Evolutionary conservation across 2,113 vertebrate genomes (phyloP).

Genomic region (Tupaia chinensis): DNA sequence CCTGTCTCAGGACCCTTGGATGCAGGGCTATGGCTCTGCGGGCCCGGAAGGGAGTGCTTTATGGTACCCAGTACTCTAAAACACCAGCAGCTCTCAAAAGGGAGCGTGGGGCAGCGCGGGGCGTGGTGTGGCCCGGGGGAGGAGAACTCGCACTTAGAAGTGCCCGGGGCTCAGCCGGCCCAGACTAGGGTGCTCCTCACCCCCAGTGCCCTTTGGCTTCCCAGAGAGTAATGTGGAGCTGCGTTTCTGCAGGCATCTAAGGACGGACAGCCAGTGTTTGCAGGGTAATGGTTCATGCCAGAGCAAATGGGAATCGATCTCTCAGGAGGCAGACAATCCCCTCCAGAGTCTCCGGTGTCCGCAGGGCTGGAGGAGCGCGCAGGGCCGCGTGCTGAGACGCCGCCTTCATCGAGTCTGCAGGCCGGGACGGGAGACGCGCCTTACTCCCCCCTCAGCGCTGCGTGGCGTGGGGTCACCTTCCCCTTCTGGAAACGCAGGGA

Average conservation of each 20-base stretch:
- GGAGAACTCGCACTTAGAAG: not conserved
- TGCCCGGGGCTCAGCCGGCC: not conserved
- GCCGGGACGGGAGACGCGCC: too few relatives aligned
- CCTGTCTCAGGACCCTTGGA: not conserved
- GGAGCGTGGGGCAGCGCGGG: too few relatives aligned
- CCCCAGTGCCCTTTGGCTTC: not conserved
- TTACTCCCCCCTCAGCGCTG: rapidly evolving
- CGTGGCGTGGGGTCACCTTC: not conserved
- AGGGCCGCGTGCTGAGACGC: rapidly evolving
- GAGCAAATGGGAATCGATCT: conserved; percentile 69
- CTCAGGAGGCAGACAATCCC: conserved; percentile 45
- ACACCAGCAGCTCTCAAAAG: too few relatives aligned
- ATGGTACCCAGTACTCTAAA: not conserved
- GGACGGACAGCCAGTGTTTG: conserved; percentile 62
- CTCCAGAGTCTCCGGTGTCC: not conserved
- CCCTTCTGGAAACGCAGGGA: not conserved
- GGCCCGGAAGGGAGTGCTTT: rapidly evolving
- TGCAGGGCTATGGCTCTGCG: rapidly evolving
- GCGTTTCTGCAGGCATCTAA: not conserved
- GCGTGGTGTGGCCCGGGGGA: too few relatives aligned
- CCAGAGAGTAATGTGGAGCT: not conserved
- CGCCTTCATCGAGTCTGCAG: not conserved
- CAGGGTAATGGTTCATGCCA: conserved; percentile 60
- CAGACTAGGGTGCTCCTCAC: too few relatives aligned
- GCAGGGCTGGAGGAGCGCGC: rapidly evolving